These are phyloP conservation scores for Suillia variegata DNA, from an alignment of 2,888 invertebrate species.

Conservation along the genomic window DNA sequence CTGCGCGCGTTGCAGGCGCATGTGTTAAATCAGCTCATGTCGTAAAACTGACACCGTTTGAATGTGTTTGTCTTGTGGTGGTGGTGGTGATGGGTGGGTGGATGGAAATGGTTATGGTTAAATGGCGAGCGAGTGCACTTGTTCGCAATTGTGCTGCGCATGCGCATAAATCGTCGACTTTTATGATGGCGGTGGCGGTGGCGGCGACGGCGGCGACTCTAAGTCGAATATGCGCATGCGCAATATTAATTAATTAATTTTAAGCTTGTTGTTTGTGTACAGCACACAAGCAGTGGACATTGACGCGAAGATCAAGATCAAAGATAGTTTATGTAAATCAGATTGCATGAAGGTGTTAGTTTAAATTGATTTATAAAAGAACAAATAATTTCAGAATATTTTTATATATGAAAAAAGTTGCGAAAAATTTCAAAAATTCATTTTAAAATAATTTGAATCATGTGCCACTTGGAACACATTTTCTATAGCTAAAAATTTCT, in stretches of 20 bases:
- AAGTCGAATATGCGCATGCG: slow-evolving; percentile 22
- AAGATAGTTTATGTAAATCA: too few relatives aligned
- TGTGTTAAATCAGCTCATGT: neutral
- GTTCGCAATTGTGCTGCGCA: neutral
- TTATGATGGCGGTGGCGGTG: slow-evolving; percentile 10
- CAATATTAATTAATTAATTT: slow-evolving; percentile 28
- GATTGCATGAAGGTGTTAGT: too few relatives aligned
- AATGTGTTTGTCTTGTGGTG: neutral
- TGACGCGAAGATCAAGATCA: neutral
- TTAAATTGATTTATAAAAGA: too few relatives aligned
- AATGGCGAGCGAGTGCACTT: too few relatives aligned
- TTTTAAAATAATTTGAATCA: too few relatives aligned
- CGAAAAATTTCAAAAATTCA: too few relatives aligned
- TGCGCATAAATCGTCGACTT: neutral
- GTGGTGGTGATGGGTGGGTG: slow-evolving; percentile 22
- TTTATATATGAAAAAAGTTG: too few relatives aligned
- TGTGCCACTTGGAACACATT: too few relatives aligned
- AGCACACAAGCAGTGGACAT: neutral
- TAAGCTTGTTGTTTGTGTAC: neutral
- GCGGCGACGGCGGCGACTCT: slow-evolving; percentile 23
- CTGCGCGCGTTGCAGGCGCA: too few relatives aligned
- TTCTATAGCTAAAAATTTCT: too few relatives aligned
- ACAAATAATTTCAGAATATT: too few relatives aligned
- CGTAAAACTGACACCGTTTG: neutral
- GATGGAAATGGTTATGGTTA: slow-evolving; percentile 19